Percentiles rank a stretch among this genome's conserved stretches.
These are phyloP conservation scores for Pelvicachromis taeniatus DNA, from an alignment of 2,113 vertebrate species.

Conservation along the genomic window DNA sequence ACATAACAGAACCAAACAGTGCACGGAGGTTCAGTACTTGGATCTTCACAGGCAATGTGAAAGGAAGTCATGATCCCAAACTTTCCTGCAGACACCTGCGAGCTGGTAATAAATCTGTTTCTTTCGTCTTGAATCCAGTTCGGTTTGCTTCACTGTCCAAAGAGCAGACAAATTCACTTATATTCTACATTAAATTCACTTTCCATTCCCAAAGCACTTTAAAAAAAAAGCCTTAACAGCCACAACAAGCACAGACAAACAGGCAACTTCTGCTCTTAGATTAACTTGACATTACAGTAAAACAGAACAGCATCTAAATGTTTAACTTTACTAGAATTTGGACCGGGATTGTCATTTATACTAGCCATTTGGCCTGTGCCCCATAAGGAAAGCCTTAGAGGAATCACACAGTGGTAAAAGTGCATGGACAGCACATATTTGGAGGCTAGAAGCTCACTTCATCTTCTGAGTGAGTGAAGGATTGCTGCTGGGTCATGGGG, in stretches of 20 bases:
- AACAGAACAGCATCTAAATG: conserved; percentile 32
- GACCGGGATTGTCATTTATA: conserved; percentile 60
- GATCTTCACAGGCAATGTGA: not conserved
- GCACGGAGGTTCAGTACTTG: not conserved
- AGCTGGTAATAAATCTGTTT: conserved; percentile 5
- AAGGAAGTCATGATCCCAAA: not conserved
- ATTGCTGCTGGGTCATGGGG: conserved; percentile 65
- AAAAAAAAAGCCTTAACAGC: not conserved
- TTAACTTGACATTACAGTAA: conserved; percentile 21
- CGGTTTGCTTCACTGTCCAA: not conserved
- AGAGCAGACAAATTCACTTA: conserved; percentile 11
- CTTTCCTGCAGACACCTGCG: conserved; percentile 8
- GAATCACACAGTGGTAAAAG: conserved; percentile 68
- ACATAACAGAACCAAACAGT: not conserved
- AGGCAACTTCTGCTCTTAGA: not conserved
- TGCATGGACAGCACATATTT: conserved; percentile 67
- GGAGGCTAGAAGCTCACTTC: conserved; percentile 68
- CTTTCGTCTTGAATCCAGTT: not conserved
- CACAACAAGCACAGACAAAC: conserved; percentile 18
- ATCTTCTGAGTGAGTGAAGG: conserved; percentile 71
- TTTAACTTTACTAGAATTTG: conserved; percentile 57
- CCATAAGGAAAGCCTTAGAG: conserved; percentile 66
- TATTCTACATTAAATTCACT: conserved; percentile 23
- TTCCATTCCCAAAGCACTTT: conserved; percentile 5
- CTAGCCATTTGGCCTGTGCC: conserved; percentile 35